Evolutionary conservation across 2,797 vertebrate species (phyloP).

Genomic region (Cirrhinus mrigala): DNA sequence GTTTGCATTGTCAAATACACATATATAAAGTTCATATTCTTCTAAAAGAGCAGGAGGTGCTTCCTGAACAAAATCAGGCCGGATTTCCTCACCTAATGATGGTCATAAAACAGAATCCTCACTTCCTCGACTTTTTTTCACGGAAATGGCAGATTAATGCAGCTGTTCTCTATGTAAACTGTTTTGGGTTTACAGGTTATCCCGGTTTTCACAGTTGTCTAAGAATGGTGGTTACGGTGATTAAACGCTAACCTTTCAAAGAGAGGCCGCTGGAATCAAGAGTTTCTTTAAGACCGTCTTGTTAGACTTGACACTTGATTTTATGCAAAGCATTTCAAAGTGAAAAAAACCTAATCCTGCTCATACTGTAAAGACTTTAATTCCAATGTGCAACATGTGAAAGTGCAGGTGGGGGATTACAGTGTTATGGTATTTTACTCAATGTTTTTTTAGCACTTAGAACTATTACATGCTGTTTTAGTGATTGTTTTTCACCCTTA

Average conservation of each 20-base stretch:
- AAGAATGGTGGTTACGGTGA: slow-evolving; percentile 64
- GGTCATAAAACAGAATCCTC: slow-evolving; percentile 69
- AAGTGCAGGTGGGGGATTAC: slow-evolving; percentile 72
- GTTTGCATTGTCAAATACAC: not conserved
- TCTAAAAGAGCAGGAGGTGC: slow-evolving; percentile 55
- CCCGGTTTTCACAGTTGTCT: slow-evolving; percentile 71
- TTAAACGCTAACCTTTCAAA: slow-evolving; percentile 64
- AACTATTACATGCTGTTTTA: slow-evolving; percentile 32
- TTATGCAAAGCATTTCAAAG: slow-evolving; percentile 72
- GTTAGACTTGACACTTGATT: slow-evolving; percentile 75
- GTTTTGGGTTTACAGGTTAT: slow-evolving; percentile 67
- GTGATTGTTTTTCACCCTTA: not conserved
- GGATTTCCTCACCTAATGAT: slow-evolving; percentile 68
- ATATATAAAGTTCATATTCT: not conserved
- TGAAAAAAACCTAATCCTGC: slow-evolving; percentile 72
- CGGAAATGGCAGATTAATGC: slow-evolving; percentile 58
- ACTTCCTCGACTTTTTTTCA: slow-evolving; percentile 65
- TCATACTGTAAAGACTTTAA: slow-evolving; percentile 63
- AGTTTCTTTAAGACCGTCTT: slow-evolving; percentile 67
- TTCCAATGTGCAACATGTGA: slow-evolving; percentile 58
- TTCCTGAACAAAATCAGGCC: slow-evolving; percentile 61
- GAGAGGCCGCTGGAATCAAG: slow-evolving; percentile 26
- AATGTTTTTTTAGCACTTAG: not conserved
- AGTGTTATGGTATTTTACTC: not conserved
- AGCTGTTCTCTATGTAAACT: slow-evolving; percentile 70